Evolutionary conservation across 2,113 vertebrate species (phyloP), one percentile per base, ranked within the genome.

Genomic region (Reinhardtius hippoglossoides): DNA sequence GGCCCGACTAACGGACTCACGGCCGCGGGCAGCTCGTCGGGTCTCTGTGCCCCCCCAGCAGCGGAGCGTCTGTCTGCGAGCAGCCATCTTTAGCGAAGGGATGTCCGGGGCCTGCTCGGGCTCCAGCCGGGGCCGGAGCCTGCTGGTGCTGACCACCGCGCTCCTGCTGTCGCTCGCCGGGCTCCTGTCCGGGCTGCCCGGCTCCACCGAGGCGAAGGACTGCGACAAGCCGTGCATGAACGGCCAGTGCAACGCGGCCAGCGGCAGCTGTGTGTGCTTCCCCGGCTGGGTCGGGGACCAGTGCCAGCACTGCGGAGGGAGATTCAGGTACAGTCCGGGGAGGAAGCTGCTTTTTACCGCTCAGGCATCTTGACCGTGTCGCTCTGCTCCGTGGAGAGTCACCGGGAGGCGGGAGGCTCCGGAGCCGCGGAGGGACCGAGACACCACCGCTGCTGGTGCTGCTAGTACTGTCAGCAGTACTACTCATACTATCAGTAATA

Each of bases 291-390:
- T 97, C 54, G 97, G 97, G 92, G 97, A 98, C 87, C 96, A 96
- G 81, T 99, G 97, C 96, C 97, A 99, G 93, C 97, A 98, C 94
- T 98, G 97, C 96, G 97, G 97, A 94, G 97, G 97, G 6, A 91
- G 97, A 79, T 97, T 98, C 95, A 96, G 96, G 97, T 98, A 94
- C 59, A 80, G 65, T 10, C 46, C 67, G 15, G 20, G 20, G 27
- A 24, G n/a, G 67, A 13, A 69, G 67, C 58, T 50, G 44, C 40
- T 76, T 23, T 14, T 9, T 5, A 27, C 24, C 26, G 56, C 59
- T 20, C 18, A 2, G 13, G 20, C 15, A 31, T 21, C 7, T 9
- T 3, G 3, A 7, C 59, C 20, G 46, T 6, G 31, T 31, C 31
- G 5, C 31, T 31, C 31, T 31, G 31, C 31, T 31, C 31, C 6